Evolutionary conservation across 2,113 vertebrate species (phyloP).

Genomic region (Mugil cephalus): DNA sequence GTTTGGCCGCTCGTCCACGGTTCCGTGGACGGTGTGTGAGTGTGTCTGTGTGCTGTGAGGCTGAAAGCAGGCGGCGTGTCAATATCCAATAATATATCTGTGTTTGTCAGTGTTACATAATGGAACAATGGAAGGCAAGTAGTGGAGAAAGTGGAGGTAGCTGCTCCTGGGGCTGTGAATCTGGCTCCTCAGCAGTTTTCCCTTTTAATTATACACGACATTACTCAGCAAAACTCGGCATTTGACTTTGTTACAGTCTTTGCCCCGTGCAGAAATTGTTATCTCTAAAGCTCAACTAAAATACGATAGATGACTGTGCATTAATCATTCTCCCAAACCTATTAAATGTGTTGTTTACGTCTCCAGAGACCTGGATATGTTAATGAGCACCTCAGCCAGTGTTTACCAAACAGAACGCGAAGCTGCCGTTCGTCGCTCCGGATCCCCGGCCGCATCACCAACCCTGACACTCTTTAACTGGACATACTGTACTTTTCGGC

Average conservation of each 20-base stretch:
- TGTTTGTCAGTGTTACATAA: slow-evolving; percentile 64
- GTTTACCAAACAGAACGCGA: slow-evolving; percentile 49
- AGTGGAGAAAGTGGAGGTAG: slow-evolving; percentile 19
- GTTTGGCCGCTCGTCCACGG: background rate
- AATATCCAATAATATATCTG: slow-evolving; percentile 49
- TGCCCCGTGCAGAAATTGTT: background rate
- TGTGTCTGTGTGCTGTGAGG: slow-evolving; percentile 8
- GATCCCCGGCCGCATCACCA: slow-evolving; percentile 7
- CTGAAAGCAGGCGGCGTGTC: slow-evolving; percentile 22
- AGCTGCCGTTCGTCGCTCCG: slow-evolving; percentile 15
- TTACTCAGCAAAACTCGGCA: slow-evolving; percentile 20
- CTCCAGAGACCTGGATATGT: background rate
- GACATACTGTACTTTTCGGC: slow-evolving; percentile 52
- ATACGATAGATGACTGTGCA: background rate
- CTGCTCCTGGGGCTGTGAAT: slow-evolving; percentile 44
- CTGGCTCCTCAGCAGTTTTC: slow-evolving; percentile 61
- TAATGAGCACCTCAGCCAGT: background rate
- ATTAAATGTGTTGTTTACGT: slow-evolving; percentile 10
- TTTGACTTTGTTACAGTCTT: slow-evolving; percentile 18
- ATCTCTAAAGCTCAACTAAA: background rate
- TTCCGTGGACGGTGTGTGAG: slow-evolving; percentile 7
- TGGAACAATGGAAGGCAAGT: slow-evolving; percentile 34
- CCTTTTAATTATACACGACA: slow-evolving; percentile 39
- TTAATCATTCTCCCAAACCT: background rate
- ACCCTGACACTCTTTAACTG: slow-evolving; percentile 11